These are phyloP conservation scores for Sphenodon punctatus DNA, from an alignment of 2,797 vertebrate species.

Conservation along the genomic window DNA sequence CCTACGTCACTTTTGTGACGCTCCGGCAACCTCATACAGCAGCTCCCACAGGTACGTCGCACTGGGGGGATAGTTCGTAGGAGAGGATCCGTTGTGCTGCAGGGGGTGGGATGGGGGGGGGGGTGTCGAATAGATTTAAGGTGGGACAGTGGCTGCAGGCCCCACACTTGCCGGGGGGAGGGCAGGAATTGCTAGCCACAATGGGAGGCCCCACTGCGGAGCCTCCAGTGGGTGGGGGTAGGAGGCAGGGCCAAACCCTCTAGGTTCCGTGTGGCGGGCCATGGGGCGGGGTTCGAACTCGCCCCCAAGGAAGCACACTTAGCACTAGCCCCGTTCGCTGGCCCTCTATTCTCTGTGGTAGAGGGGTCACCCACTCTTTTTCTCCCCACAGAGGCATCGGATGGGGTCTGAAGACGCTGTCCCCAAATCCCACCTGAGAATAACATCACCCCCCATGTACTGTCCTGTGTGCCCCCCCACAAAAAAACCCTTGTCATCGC, in stretches of 20 bases:
- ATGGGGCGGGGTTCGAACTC: too few species aligned
- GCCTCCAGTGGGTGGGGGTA: background rate
- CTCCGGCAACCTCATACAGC: slow-evolving; percentile 53
- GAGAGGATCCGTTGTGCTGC: background rate
- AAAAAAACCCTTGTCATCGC: background rate
- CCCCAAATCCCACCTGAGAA: background rate
- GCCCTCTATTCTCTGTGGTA: too few species aligned
- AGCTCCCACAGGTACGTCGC: slow-evolving; percentile 61
- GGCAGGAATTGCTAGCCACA: too few species aligned
- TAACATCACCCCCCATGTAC: background rate
- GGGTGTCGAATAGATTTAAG: background rate
- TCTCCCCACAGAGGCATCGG: background rate
- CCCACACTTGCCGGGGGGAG: background rate
- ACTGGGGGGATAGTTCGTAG: slow-evolving; percentile 34
- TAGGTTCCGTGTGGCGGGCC: background rate
- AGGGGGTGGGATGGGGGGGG: background rate
- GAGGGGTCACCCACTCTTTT: too few species aligned
- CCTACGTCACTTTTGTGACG: slow-evolving; percentile 61
- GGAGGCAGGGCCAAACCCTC: background rate
- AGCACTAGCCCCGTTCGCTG: too few species aligned
- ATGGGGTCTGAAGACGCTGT: background rate
- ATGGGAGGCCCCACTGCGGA: slow-evolving; percentile 20
- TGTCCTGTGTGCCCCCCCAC: background rate
- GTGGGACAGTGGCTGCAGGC: background rate
- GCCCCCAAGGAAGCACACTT: too few species aligned